A percentile compares a stretch with the other conserved stretches of the same genome.
phyloP scores from a whole-genome alignment of 2,888 invertebrate genomes.

The Drosophila lacicola region DNA sequence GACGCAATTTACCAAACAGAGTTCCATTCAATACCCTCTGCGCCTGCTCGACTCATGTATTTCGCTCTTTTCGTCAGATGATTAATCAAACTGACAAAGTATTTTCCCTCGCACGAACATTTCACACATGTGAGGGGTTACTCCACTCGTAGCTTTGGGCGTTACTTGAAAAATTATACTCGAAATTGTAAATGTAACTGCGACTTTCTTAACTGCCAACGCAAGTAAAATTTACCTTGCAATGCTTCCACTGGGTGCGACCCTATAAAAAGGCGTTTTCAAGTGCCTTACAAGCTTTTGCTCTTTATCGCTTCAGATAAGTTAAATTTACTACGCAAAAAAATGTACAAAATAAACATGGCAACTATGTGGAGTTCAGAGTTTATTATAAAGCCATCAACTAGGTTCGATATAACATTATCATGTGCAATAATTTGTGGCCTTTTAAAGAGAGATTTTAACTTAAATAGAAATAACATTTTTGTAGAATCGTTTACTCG shows the following conservation, averaged over 20 bases:
- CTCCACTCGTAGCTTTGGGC: background rate
- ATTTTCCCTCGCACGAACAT: conserved; percentile 41
- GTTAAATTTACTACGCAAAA: conserved; percentile 2
- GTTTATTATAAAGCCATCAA: too few species aligned
- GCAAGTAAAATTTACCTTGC: conserved; percentile 14
- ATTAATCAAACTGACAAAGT: conserved; percentile 78
- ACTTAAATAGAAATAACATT: too few species aligned
- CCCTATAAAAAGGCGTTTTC: background rate
- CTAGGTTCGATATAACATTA: too few species aligned
- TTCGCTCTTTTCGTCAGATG: conserved; percentile 37
- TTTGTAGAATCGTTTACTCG: too few species aligned
- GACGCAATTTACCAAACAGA: conserved; percentile 62
- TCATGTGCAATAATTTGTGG: too few species aligned
- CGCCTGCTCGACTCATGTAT: background rate
- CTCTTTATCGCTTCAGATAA: conserved; percentile 38
- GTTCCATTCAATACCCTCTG: background rate
- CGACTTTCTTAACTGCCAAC: conserved; percentile 38
- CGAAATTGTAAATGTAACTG: conserved; percentile 28
- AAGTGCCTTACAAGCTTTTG: conserved; percentile 40
- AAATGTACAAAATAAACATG: conserved; percentile 4
- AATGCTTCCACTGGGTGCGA: conserved; percentile 10
- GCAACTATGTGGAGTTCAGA: too few species aligned
- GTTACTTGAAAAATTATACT: conserved; percentile 38
- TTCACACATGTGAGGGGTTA: conserved; percentile 39
- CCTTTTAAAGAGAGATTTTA: too few species aligned